Conservation (phyloP, 2,888 invertebrate genomes). For the Fragum whitleyi region DNA sequence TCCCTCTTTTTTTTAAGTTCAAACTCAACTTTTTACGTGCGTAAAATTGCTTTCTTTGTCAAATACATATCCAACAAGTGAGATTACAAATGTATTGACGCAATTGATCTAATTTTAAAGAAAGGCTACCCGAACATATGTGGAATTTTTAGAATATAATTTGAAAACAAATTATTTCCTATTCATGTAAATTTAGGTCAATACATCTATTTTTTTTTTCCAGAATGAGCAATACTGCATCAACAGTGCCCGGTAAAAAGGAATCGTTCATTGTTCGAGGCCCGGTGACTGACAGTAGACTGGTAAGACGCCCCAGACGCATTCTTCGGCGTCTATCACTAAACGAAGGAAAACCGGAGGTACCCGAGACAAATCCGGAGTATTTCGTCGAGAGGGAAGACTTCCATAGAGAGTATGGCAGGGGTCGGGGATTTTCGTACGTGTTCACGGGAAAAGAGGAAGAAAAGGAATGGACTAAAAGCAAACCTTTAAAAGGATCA, state of each 20-base stretch:
- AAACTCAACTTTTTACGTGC: no score
- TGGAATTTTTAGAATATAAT: no score
- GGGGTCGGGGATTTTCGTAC: conserved; percentile 30
- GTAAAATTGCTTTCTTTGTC: no score
- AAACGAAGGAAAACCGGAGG: background rate
- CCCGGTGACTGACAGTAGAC: background rate
- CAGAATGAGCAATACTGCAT: conserved; percentile 52
- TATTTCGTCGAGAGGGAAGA: conserved; percentile 9
- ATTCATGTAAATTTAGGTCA: no score
- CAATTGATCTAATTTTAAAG: no score
- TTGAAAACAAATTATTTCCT: no score
- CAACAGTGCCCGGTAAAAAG: conserved; percentile 49
- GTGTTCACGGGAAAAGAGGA: conserved; percentile 23
- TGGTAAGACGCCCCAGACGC: background rate
- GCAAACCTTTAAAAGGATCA: conserved; percentile 10
- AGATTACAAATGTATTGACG: no score
- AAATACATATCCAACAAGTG: no score
- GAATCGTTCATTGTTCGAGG: background rate
- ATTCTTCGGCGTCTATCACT: background rate
- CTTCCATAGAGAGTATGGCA: conserved; percentile 20
- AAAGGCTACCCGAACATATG: no score
- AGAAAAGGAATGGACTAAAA: conserved; percentile 20
- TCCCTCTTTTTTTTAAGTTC: no score
- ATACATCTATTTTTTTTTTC: no score
- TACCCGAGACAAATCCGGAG: background rate